These are phyloP conservation scores for Sapajus apella DNA, from an alignment of 2,113 vertebrate genomes.

Conservation along the genomic window DNA sequence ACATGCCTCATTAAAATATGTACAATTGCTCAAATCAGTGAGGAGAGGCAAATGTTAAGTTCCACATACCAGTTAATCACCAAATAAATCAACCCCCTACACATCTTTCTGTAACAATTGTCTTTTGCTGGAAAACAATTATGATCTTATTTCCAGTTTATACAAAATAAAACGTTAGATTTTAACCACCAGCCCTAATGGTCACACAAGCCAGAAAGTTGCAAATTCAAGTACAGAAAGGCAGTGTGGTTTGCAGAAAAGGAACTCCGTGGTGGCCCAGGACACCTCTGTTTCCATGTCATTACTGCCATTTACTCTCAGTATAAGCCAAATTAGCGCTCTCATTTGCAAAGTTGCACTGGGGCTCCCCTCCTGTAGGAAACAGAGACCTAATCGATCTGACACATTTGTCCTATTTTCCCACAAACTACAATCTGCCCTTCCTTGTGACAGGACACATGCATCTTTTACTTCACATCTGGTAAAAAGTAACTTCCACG, in stretches of 20 bases:
- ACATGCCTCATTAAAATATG: background rate
- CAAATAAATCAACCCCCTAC: background rate
- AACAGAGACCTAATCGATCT: background rate
- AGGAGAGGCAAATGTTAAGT: background rate
- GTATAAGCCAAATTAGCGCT: background rate
- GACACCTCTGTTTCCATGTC: background rate
- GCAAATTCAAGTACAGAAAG: background rate
- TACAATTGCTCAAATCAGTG: background rate
- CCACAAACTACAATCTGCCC: fast-evolving
- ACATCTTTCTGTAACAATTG: no score
- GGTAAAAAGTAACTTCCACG: background rate
- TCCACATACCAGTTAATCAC: background rate
- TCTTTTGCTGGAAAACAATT: background rate
- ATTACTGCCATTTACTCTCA: background rate
- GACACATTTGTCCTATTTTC: no score
- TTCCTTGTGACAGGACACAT: background rate
- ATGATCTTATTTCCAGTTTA: background rate
- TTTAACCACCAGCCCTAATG: background rate
- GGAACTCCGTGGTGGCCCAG: background rate
- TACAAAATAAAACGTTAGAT: background rate
- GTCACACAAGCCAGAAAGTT: background rate
- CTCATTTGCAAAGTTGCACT: background rate
- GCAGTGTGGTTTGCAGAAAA: background rate
- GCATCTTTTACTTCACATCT: no score
- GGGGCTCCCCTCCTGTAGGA: background rate